A percentile compares a stretch with the other conserved stretches of the same genome.
These are phyloP conservation scores for Parauchenoglanis punctatus DNA, from an alignment of 2,797 vertebrate genomes.

Conservation along the genomic window DNA sequence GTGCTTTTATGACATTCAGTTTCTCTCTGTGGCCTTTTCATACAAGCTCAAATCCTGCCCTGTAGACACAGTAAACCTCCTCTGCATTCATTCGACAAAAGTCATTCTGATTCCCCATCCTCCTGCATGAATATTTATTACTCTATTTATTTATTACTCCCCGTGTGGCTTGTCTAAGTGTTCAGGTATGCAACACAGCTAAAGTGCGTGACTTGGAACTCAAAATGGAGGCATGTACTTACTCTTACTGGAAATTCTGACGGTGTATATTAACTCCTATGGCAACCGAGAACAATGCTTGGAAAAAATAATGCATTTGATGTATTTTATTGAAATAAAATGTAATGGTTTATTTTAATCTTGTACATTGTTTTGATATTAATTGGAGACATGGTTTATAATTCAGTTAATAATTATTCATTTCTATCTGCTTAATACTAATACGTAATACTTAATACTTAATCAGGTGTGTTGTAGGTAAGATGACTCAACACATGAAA, in stretches of 20 bases:
- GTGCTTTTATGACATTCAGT: background rate
- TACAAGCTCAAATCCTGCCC: background rate
- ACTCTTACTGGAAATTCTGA: background rate
- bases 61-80: slow-evolving; percentile 14
- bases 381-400: background rate
- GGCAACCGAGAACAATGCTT: slow-evolving; percentile 59
- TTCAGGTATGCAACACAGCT: slow-evolving; percentile 47
- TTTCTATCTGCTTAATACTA: background rate
- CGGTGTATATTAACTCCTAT: slow-evolving; percentile 66
- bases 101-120: slow-evolving; percentile 61
- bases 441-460: background rate
- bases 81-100: slow-evolving; percentile 60
- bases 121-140: slow-evolving; percentile 79
- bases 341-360: slow-evolving; percentile 28
- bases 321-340: slow-evolving; percentile 84
- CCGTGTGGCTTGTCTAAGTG: slow-evolving; percentile 79
- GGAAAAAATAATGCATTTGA: slow-evolving; percentile 51
- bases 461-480: background rate
- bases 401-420: background rate
- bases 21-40: slow-evolving; percentile 53
- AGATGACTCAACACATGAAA: slow-evolving; percentile 26
- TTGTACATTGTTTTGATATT: background rate
- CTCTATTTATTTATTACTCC: slow-evolving; percentile 59
- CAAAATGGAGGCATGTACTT: background rate
- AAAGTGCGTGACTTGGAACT: background rate